Evolutionary conservation across 2,113 vertebrate species (phyloP), one percentile per base, ranked within the genome.

Genomic region (Danionella cerebrum): DNA sequence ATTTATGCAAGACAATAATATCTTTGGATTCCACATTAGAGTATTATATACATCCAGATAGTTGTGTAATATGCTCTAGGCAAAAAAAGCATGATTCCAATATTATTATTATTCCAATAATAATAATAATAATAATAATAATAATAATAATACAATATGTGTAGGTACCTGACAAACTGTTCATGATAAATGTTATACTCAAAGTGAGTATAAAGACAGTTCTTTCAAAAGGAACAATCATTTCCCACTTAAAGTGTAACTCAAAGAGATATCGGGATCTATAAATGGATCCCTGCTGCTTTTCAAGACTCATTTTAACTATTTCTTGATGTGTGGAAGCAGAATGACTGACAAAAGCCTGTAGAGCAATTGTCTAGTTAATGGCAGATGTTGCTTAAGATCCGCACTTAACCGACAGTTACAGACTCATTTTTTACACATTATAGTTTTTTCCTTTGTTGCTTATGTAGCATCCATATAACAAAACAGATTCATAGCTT

Each of bases 401-500:
- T n/a, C 44, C 14, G 41, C 33, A 58, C 36, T 69, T 54, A 63
- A 48, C 60, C 21, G 22, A n/a, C 57, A 68, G 63, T 58, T 39
- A 63, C 44, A 55, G n/a, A 21, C 51, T 39, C 16, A 9, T 11
- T 11, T 14, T 27, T 3, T 18, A 16, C 5, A 33, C 5, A 33
- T n/a, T n/a, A n/a, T n/a, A n/a, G n/a, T 50, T 69, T 22, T 57
- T 59, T 47, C 67, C 47, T 29, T 55, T 11, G 29, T 27, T 52
- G 48, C 41, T 44, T 57, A 62, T 73, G 66, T 21, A 55, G 6
- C 9, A 19, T 21, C 29, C 31, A 25, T 53, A 51, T 70, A 12
- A 60, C 22, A 27, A 14, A 73, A 76, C 75, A 76, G 75, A 76
- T 51, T 75, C 35, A 42, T 71, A 54, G 33, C 48, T 24, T 62